Conservation (phyloP, 2,797 vertebrate species). For the Anniella stebbinsi region DNA sequence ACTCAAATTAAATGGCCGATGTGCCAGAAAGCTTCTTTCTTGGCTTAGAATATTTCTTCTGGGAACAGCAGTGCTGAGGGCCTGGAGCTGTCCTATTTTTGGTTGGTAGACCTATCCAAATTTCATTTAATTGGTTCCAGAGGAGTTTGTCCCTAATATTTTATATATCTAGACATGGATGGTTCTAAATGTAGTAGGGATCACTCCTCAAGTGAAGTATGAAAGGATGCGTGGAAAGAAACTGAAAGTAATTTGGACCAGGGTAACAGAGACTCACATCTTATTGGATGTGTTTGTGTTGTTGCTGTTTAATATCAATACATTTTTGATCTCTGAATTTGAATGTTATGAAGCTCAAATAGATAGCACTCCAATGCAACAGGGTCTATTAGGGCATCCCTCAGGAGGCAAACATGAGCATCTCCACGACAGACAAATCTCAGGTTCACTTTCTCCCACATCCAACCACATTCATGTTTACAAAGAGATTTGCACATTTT, state of each 20-base stretch:
- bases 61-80: background rate
- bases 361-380: background rate
- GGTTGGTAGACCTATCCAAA: slow-evolving; percentile 2
- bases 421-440: too few species aligned
- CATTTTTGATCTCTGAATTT: background rate
- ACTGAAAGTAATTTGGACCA: background rate
- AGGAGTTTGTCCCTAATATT: background rate
- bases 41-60: slow-evolving; percentile 27
- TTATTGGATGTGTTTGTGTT: background rate
- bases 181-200: background rate
- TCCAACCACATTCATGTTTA: too few species aligned
- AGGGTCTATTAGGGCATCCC: background rate
- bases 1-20: background rate
- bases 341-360: background rate
- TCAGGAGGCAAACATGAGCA: background rate
- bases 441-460: too few species aligned
- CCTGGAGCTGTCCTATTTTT: background rate
- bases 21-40: background rate
- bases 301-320: background rate
- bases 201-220: background rate
- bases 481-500: too few species aligned
- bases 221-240: background rate
- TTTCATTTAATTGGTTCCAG: slow-evolving; percentile 13
- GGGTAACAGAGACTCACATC: background rate
- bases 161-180: background rate